Evolutionary conservation across 1,140 invertebrate species (phyloP).

Genomic region (Leptinotarsa undecemlineata): DNA sequence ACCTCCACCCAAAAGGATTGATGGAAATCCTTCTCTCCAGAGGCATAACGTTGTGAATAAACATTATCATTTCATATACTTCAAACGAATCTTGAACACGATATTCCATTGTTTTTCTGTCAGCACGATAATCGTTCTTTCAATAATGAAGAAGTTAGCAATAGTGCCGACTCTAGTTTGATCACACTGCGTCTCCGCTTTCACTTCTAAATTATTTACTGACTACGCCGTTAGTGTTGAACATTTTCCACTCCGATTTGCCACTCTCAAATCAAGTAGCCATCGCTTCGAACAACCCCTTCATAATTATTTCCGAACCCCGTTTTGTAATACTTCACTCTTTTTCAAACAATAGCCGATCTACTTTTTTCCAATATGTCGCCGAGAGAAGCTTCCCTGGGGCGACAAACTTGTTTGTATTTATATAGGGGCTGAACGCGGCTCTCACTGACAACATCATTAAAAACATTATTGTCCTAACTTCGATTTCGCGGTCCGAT

Average conservation of each 20-base stretch:
- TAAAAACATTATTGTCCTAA: conserved; percentile 24
- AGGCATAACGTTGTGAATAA: too few species aligned
- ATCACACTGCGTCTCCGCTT: too few species aligned
- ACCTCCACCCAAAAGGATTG: too few species aligned
- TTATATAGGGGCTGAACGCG: background rate
- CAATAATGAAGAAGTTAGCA: too few species aligned
- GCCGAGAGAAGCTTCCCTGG: background rate
- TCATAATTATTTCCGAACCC: conserved; percentile 5
- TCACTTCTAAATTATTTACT: too few species aligned
- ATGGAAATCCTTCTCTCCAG: too few species aligned
- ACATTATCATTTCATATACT: too few species aligned
- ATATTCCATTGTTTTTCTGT: too few species aligned
- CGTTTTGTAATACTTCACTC: background rate
- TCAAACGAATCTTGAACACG: too few species aligned
- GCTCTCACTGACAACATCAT: conserved; percentile 21
- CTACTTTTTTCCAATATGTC: conserved; percentile 8
- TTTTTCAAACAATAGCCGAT: conserved; percentile 8
- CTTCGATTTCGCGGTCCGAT: conserved; percentile 19
- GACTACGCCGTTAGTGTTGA: too few species aligned
- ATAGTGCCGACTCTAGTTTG: too few species aligned
- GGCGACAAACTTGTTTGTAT: conserved; percentile 11
- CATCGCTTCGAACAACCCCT: background rate
- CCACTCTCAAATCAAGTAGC: background rate
- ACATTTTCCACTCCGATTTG: background rate
- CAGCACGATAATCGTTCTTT: too few species aligned